Percentiles rank a stretch among this genome's conserved stretches.
Conservation (phyloP, 2,888 invertebrate species). For the Cyrtodaria siliqua region DNA sequence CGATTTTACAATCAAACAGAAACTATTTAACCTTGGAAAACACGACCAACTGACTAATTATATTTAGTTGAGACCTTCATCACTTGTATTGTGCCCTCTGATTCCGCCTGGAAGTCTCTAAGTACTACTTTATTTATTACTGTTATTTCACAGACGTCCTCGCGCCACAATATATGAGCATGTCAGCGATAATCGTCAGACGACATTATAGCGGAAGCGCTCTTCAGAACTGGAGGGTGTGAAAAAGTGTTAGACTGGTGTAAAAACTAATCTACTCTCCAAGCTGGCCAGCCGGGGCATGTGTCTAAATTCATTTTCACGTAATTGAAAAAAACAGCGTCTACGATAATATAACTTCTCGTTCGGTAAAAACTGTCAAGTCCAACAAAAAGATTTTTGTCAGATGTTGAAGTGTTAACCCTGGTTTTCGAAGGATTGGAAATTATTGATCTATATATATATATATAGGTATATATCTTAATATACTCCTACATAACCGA, state of each 20-base stretch:
- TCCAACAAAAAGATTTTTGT: conserved; percentile 64
- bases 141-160: conserved; percentile 49
- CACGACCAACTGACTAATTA: too few species aligned
- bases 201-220: conserved; percentile 59
- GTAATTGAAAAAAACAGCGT: conserved; percentile 65
- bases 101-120: conserved; percentile 32
- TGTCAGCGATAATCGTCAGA: conserved; percentile 62
- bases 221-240: conserved; percentile 61
- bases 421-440: conserved; percentile 48
- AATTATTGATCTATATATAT: conserved; percentile 33
- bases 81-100: conserved; percentile 11
- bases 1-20: too few species aligned
- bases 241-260: conserved; percentile 66
- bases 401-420: conserved; percentile 46
- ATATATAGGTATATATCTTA: neutral
- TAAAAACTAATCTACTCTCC: conserved; percentile 66
- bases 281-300: conserved; percentile 63
- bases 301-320: conserved; percentile 64
- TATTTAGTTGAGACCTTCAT: too few species aligned
- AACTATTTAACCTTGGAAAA: too few species aligned
- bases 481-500: too few species aligned
- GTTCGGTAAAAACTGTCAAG: conserved; percentile 61
- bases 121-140: conserved; percentile 66
- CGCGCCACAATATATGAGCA: conserved; percentile 60
- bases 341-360: conserved; percentile 54